Base-by-base conservation (phyloP, 2,113 vertebrate species). In the Ahaetulla prasina region DNA sequence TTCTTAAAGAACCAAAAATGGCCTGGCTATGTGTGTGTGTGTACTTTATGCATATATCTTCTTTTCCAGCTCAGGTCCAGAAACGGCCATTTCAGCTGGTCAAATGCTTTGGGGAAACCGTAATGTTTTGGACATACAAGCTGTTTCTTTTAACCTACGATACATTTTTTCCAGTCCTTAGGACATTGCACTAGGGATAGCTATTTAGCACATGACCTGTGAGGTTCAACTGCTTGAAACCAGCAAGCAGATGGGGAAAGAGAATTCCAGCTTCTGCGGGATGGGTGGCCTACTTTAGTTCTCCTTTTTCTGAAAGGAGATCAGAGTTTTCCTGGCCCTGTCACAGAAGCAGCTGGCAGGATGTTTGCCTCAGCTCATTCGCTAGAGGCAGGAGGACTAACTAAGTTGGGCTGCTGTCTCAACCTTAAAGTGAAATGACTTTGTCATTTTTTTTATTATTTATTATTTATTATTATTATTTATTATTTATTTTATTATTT, bases 211-310 rank as follows among this genome's bases (percentile, higher is more conserved):
- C n/a, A 50, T 47, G 52, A 54, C 54, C 47, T n/a, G 80, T 60
- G 54, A 92, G 54, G n/a, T 63, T 85, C 88, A 63, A 16, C 43
- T 57, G 54, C 74, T 86, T 10, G 47, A 63, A 90, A 80, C 74
- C 18, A 30, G 54, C 88, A 43, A 86, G 54, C 92, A 92, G 92
- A 90, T 86, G 92, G 92, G 54, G 50, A 86, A 80, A 35, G 88
- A 63, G n/a, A 30, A 60, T 86, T 92, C 80, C 88, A 5, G 8
- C 92, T 27, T 60, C 25, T 16, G 45, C n/a, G 23, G 80, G 88
- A n/a, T 25, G 54, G 25, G 54, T 86, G 92, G 88, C 92, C 92
- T 90, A 90, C 88, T 92, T 92, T 63, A 89, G 60, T 55, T 60
- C 88, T 22, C 52, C 27, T 57, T 84, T 53, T 90, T 55, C 30